These are phyloP conservation scores for Tiliacea aurago DNA, from an alignment of 2,888 invertebrate species.

Conservation along the genomic window DNA sequence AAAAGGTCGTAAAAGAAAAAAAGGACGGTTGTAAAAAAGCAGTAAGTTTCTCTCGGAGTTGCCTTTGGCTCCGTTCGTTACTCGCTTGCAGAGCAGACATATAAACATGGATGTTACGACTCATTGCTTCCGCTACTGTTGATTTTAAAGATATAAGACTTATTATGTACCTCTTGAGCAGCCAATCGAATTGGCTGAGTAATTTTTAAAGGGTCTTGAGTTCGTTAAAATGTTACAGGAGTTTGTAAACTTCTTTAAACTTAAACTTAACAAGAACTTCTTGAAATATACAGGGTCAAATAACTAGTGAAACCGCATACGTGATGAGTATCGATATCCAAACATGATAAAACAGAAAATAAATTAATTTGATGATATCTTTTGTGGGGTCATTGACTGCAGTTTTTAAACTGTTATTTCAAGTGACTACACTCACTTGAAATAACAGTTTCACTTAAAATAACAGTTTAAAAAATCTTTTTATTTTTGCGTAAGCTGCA, in stretches of 20 bases:
- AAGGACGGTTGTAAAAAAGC: conserved; percentile 27
- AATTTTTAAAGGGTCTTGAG: not conserved
- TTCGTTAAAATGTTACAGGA: not conserved
- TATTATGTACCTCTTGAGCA: conserved; percentile 22
- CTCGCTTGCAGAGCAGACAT: conserved; percentile 35
- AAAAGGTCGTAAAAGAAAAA: conserved; percentile 34
- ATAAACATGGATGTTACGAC: conserved; percentile 50
- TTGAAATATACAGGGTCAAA: too few relatives aligned
- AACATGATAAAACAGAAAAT: too few relatives aligned
- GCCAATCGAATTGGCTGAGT: conserved; percentile 17
- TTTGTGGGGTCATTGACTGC: too few relatives aligned
- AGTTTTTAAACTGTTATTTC: too few relatives aligned
- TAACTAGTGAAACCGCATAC: too few relatives aligned
- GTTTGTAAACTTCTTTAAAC: not conserved
- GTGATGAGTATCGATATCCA: too few relatives aligned
- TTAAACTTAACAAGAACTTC: too few relatives aligned
- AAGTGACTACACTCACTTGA: too few relatives aligned
- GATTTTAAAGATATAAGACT: conserved; percentile 39
- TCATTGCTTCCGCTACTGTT: conserved; percentile 32
- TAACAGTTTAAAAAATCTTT: too few relatives aligned
- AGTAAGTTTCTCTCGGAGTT: conserved; percentile 18
- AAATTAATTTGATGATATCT: too few relatives aligned
- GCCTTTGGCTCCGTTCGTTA: conserved; percentile 38
- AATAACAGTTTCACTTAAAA: too few relatives aligned
- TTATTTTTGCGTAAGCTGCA: too few relatives aligned